phyloP scores from a whole-genome alignment of 2,797 vertebrate species.

The Spinibarbus caldwelli region DNA sequence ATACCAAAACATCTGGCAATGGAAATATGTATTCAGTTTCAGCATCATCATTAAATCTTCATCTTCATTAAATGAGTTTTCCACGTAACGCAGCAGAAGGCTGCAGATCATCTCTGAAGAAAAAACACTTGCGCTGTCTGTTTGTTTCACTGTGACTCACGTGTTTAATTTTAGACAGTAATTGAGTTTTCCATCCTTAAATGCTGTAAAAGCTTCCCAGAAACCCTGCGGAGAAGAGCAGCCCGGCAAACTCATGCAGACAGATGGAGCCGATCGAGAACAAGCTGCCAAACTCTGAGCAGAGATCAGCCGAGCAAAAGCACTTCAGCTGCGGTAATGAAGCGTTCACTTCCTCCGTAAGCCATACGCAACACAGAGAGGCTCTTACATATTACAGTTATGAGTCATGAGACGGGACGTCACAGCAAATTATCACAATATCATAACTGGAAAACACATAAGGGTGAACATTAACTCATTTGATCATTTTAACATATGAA shows the following conservation, averaged over 20 bases:
- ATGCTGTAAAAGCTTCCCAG: conserved; percentile 36
- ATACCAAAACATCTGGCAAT: not conserved
- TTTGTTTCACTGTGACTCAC: conserved; percentile 20
- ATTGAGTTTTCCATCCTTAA: conserved; percentile 22
- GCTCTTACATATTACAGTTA: not conserved
- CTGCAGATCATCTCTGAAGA: not conserved
- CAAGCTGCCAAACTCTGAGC: conserved; percentile 1
- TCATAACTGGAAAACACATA: not conserved
- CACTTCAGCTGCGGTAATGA: conserved; percentile 9
- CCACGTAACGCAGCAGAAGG: no score
- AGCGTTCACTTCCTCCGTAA: not conserved
- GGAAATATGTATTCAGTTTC: no score
- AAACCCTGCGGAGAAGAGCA: conserved; percentile 19
- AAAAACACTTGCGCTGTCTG: not conserved
- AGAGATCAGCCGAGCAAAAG: conserved; percentile 6
- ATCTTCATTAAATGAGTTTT: not conserved
- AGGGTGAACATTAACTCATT: no score
- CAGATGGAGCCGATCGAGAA: conserved; percentile 13
- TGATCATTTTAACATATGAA: not conserved
- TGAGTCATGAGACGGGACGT: not conserved
- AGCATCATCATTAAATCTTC: no score
- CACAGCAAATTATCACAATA: not conserved
- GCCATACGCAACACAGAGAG: not conserved
- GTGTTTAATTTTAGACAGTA: conserved; percentile 28
- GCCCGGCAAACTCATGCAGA: conserved; percentile 4